These are phyloP conservation scores for Apis dorsata DNA, from an alignment of 1,140 invertebrate species.

Conservation along the genomic window DNA sequence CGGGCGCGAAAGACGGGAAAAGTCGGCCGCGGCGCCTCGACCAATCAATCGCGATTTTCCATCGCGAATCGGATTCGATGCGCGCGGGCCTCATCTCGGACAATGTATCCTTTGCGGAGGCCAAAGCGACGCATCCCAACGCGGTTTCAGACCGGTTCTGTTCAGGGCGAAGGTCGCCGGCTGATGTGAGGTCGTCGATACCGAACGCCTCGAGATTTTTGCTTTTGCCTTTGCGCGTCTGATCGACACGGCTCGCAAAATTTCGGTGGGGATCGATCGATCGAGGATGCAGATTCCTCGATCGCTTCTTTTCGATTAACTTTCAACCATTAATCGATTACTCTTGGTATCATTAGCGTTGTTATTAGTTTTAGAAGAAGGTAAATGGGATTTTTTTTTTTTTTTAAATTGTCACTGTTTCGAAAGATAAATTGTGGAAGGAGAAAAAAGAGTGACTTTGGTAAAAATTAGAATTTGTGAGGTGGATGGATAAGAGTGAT, in stretches of 20 bases:
- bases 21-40: background rate
- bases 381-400: no score
- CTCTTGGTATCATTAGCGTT: background rate
- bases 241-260: background rate
- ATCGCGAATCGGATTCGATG: constrained; percentile 34
- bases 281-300: background rate
- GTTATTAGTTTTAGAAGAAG: no score
- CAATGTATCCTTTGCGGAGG: background rate
- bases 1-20: constrained; percentile 21
- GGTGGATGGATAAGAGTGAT: no score
- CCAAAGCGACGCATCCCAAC: constrained; percentile 31
- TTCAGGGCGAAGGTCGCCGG: constrained; percentile 51
- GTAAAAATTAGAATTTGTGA: no score
- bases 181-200: constrained; percentile 47
- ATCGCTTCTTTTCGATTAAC: no score
- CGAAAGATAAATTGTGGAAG: no score
- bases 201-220: constrained; percentile 25
- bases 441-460: no score
- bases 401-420: no score
- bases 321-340: background rate
- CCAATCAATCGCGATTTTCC: constrained; percentile 29
- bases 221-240: background rate
- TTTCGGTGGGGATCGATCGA: background rate
- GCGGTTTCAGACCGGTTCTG: constrained; percentile 30
- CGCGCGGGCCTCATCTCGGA: background rate